These are phyloP conservation scores for Typhlichthys eigenmanni DNA, from an alignment of 2,797 vertebrate species.

Conservation along the genomic window DNA sequence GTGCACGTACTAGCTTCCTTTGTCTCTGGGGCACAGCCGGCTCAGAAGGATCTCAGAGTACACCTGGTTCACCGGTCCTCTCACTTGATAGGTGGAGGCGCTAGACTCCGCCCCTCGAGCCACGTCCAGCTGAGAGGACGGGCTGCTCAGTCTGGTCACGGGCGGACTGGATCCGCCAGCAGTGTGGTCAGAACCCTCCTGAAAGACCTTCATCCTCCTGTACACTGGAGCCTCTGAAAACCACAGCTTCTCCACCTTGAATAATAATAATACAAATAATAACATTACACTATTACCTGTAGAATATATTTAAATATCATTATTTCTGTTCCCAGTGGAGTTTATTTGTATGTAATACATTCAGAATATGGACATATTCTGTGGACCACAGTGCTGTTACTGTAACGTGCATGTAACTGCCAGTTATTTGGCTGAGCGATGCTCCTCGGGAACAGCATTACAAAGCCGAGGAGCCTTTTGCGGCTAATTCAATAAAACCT, in stretches of 20 bases:
- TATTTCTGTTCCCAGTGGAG: too few relatives aligned
- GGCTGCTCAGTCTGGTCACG: conserved; percentile 12
- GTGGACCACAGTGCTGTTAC: too few relatives aligned
- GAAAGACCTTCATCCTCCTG: conserved; percentile 72
- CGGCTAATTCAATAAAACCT: neutral
- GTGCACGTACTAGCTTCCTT: conserved; percentile 5
- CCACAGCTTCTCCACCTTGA: conserved; percentile 86
- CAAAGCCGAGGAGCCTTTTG: too few relatives aligned
- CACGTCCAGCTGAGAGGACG: conserved; percentile 3
- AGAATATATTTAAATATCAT: too few relatives aligned
- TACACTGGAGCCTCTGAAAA: conserved; percentile 63
- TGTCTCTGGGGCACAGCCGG: conserved; percentile 81
- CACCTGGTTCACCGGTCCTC: conserved; percentile 90
- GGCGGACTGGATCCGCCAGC: neutral
- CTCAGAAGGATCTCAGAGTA: conserved; percentile 96
- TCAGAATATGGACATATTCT: too few relatives aligned
- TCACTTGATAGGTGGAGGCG: conserved; percentile 82
- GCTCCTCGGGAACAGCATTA: too few relatives aligned
- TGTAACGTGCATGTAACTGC: too few relatives aligned
- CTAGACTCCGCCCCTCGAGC: conserved; percentile 64
- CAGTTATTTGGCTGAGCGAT: too few relatives aligned
- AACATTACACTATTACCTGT: too few relatives aligned
- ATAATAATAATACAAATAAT: neutral
- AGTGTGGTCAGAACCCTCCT: conserved; percentile 67
- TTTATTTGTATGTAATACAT: too few relatives aligned